These are phyloP conservation scores for Mus minutoides DNA, from an alignment of 2,797 vertebrate species.

Conservation along the genomic window DNA sequence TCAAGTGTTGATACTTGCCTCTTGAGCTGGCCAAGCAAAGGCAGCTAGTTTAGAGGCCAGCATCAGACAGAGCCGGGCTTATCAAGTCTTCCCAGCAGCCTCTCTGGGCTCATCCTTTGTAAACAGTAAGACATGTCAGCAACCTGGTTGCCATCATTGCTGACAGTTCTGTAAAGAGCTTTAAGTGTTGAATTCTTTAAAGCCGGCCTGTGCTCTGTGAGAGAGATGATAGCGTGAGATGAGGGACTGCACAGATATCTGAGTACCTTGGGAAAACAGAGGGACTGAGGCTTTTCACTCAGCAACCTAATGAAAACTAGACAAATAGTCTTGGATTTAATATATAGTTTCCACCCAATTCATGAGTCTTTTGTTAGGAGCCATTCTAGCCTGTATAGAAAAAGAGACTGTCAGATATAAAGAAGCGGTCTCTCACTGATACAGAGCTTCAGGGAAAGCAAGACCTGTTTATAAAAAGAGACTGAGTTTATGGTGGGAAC, in stretches of 20 bases:
- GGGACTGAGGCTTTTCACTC: conserved; percentile 96
- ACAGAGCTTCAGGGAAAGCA: conserved; percentile 74
- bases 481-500: conserved; percentile 66
- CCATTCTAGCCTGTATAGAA: conserved; percentile 88
- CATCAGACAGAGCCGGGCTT: conserved; percentile 87
- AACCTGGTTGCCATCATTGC: conserved; percentile 87
- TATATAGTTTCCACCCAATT: conserved; percentile 89
- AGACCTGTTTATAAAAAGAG: conserved; percentile 78
- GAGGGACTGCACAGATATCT: conserved; percentile 89
- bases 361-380: conserved; percentile 89
- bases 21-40: conserved; percentile 89
- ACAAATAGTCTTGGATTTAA: conserved; percentile 95
- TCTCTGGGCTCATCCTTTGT: conserved; percentile 94
- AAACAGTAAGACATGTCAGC: conserved; percentile 88
- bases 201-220: conserved; percentile 82
- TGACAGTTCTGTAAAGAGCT: conserved; percentile 88
- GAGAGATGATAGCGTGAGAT: conserved; percentile 84
- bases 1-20: conserved; percentile 89
- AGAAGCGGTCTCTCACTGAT: conserved; percentile 86
- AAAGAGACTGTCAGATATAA: conserved; percentile 86
- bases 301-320: conserved; percentile 97
- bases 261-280: conserved; percentile 99
- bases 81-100: conserved; percentile 93
- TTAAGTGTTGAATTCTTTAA: conserved; percentile 87
- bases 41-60: conserved; percentile 63